These are phyloP conservation scores for Cephalopterus ornatus DNA, from an alignment of 2,113 vertebrate genomes.

Conservation along the genomic window DNA sequence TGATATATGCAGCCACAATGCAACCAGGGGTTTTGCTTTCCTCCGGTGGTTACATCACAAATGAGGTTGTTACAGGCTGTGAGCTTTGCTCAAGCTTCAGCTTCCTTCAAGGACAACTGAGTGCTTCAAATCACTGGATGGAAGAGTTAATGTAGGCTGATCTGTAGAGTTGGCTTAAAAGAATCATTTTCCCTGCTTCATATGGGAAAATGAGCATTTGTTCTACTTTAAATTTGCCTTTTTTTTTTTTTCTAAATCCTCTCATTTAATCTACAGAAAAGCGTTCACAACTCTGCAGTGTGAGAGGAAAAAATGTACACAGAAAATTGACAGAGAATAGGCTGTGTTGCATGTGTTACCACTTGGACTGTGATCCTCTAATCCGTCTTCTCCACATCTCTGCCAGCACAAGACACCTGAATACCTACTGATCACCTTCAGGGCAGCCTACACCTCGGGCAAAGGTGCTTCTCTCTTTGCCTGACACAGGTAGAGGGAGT, in stretches of 20 bases:
- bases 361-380: not conserved
- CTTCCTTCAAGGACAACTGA: not conserved
- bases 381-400: not conserved
- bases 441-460: accelerated
- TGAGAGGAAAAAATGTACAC: not conserved
- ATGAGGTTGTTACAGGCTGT: not conserved
- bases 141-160: not conserved
- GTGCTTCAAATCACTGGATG: accelerated
- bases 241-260: not conserved
- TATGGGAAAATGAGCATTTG: not conserved
- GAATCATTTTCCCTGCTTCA: not conserved
- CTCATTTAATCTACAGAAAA: not conserved
- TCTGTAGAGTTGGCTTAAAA: not conserved
- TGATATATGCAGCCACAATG: not conserved
- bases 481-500: not conserved
- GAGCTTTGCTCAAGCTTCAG: not conserved
- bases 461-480: not conserved
- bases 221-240: not conserved
- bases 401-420: not conserved
- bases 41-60: not conserved
- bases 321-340: not conserved
- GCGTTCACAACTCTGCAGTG: not conserved
- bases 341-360: not conserved
- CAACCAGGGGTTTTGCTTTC: not conserved
- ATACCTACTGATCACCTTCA: not conserved